Evolutionary conservation across 2,113 vertebrate species (phyloP).

Genomic region (Notarius quadriscutis): DNA sequence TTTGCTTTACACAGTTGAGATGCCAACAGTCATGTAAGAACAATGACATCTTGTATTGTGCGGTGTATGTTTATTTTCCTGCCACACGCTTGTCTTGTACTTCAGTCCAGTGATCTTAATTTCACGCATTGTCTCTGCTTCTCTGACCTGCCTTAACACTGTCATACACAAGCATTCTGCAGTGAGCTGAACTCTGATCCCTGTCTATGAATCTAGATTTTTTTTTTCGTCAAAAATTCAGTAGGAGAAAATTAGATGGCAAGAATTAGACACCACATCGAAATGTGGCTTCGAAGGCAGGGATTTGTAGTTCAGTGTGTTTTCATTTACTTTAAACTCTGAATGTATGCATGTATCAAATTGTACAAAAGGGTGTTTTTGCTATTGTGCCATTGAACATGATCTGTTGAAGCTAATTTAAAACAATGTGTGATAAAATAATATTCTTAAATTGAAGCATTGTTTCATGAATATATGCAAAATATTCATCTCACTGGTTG

Average conservation of each 20-base stretch:
- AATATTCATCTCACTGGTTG: constrained; percentile 98
- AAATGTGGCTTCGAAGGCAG: constrained; percentile 25
- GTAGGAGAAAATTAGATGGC: constrained; percentile 55
- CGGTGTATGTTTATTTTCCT: constrained; percentile 41
- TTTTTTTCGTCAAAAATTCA: constrained; percentile 44
- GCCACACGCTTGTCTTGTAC: constrained; percentile 25
- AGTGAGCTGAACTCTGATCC: constrained; percentile 32
- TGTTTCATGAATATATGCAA: constrained; percentile 99
- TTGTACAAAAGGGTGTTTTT: constrained; percentile 68
- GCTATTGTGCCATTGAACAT: constrained; percentile 62
- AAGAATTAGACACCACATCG: constrained; percentile 48
- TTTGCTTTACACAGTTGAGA: constrained; percentile 33
- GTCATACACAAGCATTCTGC: constrained; percentile 35
- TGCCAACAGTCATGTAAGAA: constrained; percentile 32
- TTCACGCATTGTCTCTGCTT: constrained; percentile 37
- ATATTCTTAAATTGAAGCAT: constrained; percentile 99
- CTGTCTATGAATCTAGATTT: constrained; percentile 32
- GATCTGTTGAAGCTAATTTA: constrained; percentile 86
- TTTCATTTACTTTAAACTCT: neutral
- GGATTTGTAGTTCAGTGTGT: constrained; percentile 33
- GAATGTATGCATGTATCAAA: constrained; percentile 67
- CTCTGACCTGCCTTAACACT: constrained; percentile 31
- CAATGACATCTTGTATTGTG: constrained; percentile 27
- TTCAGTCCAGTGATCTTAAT: constrained; percentile 48
- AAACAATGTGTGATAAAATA: constrained; percentile 97